Conservation (phyloP, 1,140 invertebrate genomes). For the Diprion similis region DNA sequence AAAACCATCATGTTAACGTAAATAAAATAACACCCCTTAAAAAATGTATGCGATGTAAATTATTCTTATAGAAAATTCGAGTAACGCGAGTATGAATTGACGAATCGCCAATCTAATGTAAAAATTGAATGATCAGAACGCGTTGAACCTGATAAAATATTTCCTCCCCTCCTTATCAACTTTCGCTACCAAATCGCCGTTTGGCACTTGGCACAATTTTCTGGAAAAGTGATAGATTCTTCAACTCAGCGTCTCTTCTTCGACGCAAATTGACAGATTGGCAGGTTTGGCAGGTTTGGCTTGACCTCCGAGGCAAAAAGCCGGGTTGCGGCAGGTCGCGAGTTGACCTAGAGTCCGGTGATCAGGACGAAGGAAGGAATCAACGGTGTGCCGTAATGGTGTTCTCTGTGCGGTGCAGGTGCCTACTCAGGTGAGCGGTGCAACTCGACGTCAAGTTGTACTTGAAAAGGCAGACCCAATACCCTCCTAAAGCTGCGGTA, state of each 20-base stretch:
- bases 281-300: not conserved
- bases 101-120: too few relatives aligned
- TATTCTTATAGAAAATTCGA: too few relatives aligned
- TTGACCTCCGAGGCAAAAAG: conserved; percentile 21
- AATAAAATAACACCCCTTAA: too few relatives aligned
- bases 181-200: too few relatives aligned
- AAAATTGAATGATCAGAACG: too few relatives aligned
- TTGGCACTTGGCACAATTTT: not conserved
- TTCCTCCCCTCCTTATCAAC: too few relatives aligned
- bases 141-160: too few relatives aligned
- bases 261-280: not conserved
- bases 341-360: conserved; percentile 49
- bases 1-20: too few relatives aligned
- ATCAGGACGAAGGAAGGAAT: not conserved
- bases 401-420: too few relatives aligned
- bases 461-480: conserved; percentile 6
- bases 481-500: not conserved
- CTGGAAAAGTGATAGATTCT: not conserved
- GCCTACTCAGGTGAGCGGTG: too few relatives aligned
- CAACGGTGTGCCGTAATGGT: not conserved
- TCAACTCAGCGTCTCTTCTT: not conserved
- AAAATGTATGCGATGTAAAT: too few relatives aligned
- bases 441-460: not conserved
- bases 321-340: conserved; percentile 42
- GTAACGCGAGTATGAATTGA: too few relatives aligned